Conservation (phyloP, 2,797 vertebrate species). For the Notamacropus eugenii region DNA sequence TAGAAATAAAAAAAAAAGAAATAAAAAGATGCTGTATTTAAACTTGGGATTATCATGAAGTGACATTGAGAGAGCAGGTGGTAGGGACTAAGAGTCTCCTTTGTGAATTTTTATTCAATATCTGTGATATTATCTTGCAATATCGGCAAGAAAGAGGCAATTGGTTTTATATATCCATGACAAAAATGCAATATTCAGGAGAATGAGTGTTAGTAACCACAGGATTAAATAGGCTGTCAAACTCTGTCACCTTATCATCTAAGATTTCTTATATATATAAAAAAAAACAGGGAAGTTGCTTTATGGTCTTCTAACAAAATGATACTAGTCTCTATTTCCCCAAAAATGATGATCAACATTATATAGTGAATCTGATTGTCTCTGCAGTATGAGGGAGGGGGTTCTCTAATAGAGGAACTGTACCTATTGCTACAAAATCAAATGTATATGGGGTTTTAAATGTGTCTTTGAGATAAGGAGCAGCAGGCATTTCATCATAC, state of each 20-base stretch:
- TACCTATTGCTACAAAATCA: conserved; percentile 4
- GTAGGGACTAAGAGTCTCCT: not conserved
- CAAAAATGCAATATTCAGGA: conserved; percentile 47
- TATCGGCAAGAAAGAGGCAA: conserved; percentile 59
- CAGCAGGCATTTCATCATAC: too few relatives aligned
- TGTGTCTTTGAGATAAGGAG: too few relatives aligned
- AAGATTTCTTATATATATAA: conserved; percentile 67
- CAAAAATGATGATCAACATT: conserved; percentile 53
- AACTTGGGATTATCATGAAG: conserved; percentile 14
- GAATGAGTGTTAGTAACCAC: conserved; percentile 55
- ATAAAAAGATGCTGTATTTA: not conserved
- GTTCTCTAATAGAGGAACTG: not conserved
- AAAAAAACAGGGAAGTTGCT: conserved; percentile 41
- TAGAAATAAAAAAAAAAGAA: not conserved
- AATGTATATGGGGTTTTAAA: too few relatives aligned
- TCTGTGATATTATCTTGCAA: conserved; percentile 49
- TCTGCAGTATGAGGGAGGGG: conserved; percentile 13
- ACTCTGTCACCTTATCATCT: conserved; percentile 63
- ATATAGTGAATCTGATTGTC: conserved; percentile 35
- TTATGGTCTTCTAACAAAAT: conserved; percentile 67
- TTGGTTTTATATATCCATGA: conserved; percentile 45
- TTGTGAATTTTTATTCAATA: conserved; percentile 21
- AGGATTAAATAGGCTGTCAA: conserved; percentile 67
- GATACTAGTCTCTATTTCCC: conserved; percentile 2
- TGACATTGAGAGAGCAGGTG: not conserved